Evolutionary conservation across 2,888 invertebrate genomes (phyloP), one percentile per base, ranked within the genome.

Genomic region (Stenichneumon culpator): DNA sequence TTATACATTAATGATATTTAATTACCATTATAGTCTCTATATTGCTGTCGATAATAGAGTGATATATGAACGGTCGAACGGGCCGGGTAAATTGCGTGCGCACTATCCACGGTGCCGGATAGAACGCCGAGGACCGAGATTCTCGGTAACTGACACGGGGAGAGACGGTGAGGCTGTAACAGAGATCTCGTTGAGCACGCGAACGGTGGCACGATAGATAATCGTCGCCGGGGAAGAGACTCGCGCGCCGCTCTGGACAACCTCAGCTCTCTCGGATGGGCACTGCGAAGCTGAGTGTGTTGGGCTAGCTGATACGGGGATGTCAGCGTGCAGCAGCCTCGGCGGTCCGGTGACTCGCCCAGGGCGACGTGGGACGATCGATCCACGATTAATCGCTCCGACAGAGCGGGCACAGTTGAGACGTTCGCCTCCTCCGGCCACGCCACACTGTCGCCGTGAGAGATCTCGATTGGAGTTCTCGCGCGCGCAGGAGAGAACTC

Each of bases 341-440:
- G 82, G 77, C 79, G 82, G 79, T 85, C 82, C 85, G 67, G 79
- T 80, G 82, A 77, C 79, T 82, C 79, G 77, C 79, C 77, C 85
- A 73, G 85, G 79, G 79, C 79, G 67, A 82, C 79, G 85, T 79
- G 85, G 77, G 77, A 77, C 85, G 85, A 85, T 85, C 85, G 85
- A 82, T 82, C 54, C 68, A 82, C 75, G 85, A 85, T 85, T 85
- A 85, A 85, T 80, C 85, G 85, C 77, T 80, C 47, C 73, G 79
- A 85, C 73, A 68, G 82, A 73, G 79, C 63, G 57, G 73, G 47
- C 79, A 82, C 79, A 85, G 85, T 85, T 85, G 85, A 85, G 85
- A 85, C 82, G 85, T 85, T 85, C 52, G 69, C 65, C 79, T 65
- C 28, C 60, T 32, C 69, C 28, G 39, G 72, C 50, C 73, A 47